Percentiles rank a stretch among this genome's conserved stretches.
Conservation (phyloP, 2,888 invertebrate genomes). For the Harpalus rubripes region DNA sequence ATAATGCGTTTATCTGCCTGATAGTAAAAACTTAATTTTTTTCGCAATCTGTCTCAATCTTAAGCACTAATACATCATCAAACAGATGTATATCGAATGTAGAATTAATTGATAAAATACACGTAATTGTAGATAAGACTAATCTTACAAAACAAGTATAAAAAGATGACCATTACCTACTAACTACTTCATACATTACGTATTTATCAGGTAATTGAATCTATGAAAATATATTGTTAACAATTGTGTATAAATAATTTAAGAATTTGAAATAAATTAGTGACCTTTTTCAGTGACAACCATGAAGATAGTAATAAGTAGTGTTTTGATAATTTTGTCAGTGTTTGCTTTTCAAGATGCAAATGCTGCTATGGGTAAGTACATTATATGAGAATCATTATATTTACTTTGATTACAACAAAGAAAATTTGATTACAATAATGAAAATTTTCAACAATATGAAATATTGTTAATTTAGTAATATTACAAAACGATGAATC, state of each 20-base stretch:
- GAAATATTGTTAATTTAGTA: too few relatives aligned
- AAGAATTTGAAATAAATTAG: not conserved
- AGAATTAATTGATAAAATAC: not conserved
- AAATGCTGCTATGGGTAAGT: slow-evolving; percentile 2
- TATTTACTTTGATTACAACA: not conserved
- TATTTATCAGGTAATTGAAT: not conserved
- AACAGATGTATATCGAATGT: not conserved
- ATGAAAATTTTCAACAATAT: too few relatives aligned
- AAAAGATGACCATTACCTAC: not conserved
- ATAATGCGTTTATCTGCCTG: too few relatives aligned
- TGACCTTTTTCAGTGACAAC: not conserved
- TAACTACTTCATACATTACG: not conserved
- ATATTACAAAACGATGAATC: too few relatives aligned
- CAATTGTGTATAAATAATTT: not conserved
- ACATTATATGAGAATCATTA: not conserved
- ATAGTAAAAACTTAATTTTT: not conserved
- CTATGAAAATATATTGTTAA: not conserved
- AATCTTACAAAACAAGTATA: not conserved
- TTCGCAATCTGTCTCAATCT: not conserved
- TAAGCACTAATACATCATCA: not conserved
- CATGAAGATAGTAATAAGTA: not conserved
- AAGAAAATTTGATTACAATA: too few relatives aligned
- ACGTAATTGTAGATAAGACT: not conserved
- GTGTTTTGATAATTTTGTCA: not conserved
- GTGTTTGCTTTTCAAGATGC: not conserved